phyloP scores from a whole-genome alignment of 1,140 invertebrate genomes.

The Lysiphlebus fabarum region DNA sequence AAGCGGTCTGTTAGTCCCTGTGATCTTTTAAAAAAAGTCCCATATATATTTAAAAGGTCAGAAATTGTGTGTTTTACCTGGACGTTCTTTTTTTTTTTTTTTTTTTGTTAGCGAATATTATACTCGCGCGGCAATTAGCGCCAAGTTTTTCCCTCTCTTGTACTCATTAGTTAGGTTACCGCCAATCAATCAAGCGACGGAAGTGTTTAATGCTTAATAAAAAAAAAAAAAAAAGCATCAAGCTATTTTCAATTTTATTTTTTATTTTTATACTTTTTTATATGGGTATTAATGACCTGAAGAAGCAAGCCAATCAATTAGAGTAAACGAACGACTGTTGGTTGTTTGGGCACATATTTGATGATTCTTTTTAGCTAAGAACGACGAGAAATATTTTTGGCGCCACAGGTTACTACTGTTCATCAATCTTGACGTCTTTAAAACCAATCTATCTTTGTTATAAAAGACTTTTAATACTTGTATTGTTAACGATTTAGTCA shows the following conservation, averaged over 20 bases:
- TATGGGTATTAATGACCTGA: neutral
- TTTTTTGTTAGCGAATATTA: slow-evolving; percentile 41
- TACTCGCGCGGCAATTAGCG: slow-evolving; percentile 38
- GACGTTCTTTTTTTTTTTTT: no score
- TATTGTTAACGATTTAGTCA: no score
- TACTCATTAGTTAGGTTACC: slow-evolving; percentile 39
- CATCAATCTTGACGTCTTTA: no score
- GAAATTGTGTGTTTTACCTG: slow-evolving; percentile 40
- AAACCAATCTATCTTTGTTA: neutral
- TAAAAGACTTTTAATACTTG: slow-evolving; percentile 1
- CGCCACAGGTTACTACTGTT: no score
- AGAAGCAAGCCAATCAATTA: slow-evolving; percentile 8
- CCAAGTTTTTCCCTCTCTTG: neutral
- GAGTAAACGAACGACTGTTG: neutral
- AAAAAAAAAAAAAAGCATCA: no score
- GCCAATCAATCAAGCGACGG: slow-evolving; percentile 39
- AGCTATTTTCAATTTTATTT: no score
- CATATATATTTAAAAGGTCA: slow-evolving; percentile 29
- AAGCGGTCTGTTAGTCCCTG: slow-evolving; percentile 39
- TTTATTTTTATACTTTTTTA: no score
- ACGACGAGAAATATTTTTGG: no score
- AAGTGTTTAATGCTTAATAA: slow-evolving; percentile 3
- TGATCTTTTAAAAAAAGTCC: slow-evolving; percentile 41
- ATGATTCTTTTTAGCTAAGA: no score
- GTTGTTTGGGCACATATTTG: neutral